Base-by-base conservation (phyloP, 2,113 vertebrate species). In the Geococcyx californianus region DNA sequence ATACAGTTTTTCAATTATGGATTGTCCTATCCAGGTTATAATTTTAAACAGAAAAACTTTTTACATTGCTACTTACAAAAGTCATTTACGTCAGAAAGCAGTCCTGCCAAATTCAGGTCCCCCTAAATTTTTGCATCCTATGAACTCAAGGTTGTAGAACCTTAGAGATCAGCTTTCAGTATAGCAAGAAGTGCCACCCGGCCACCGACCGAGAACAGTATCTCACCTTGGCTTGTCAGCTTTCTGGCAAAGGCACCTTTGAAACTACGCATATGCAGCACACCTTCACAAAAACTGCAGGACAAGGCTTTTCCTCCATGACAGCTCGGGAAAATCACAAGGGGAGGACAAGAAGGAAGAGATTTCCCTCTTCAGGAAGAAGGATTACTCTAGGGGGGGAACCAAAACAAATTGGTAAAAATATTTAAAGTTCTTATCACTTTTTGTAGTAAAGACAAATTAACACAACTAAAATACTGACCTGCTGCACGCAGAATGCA, bases 251-350 rank as follows among this genome's bases (percentile, higher is more conserved):
- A 90, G 62, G 31, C 59, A 67, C 11, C 0, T 60, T 11, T 18
- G 28, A 59, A 81, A 62, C 1, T 0, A 20, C 0, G 0, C 6
- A 63, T 60, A 14, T 2, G 16, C 70, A 34, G 75, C 54, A 38
- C 60, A 58, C 34, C 60, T 77, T 2, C 2, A 55, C 59, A 64
- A 89, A 36, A 3, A 31, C 25, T 1, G 31, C 45, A 23, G 63
- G n/a, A 68, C 36, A 66, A 14, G 19, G 56, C 29, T 75, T 34
- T 77, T 74, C 51, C 18, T 86, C 56, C 34, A 8, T 0, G 1
- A 54, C 28, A 81, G 36, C 25, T 76, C 66, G 36, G 34, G 26
- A 80, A 60, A 85, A 67, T 16, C 45, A 31, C 20, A 33, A 7
- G 7, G 25, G 26, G 34, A 84, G 9, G 18, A 40, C 52, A 47